Percentiles rank a stretch among this genome's conserved stretches.
These are phyloP conservation scores for Rhagonycha fulva DNA, from an alignment of 2,888 invertebrate species.

Conservation along the genomic window DNA sequence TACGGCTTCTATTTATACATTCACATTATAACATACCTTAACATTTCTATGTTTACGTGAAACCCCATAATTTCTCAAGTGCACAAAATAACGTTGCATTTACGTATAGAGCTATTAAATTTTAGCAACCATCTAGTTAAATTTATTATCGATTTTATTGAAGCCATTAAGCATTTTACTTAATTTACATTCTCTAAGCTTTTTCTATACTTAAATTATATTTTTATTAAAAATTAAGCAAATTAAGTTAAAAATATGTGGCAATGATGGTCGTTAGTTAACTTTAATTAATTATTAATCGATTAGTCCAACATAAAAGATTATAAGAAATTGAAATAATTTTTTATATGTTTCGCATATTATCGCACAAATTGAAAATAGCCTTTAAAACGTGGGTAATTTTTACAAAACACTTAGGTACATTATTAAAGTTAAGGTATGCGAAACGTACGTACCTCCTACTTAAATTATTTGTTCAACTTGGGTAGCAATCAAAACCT, in stretches of 20 bases:
- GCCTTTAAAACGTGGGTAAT: not conserved
- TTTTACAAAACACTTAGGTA: not conserved
- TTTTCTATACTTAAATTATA: not conserved
- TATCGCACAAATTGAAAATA: not conserved
- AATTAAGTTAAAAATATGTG: not conserved
- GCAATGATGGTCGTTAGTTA: not conserved
- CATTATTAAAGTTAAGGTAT: not conserved
- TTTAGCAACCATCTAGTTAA: not conserved
- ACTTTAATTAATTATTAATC: not conserved
- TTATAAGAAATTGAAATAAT: not conserved
- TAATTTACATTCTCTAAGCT: not conserved
- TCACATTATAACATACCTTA: not conserved
- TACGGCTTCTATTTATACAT: constrained; percentile 1
- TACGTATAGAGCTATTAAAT: not conserved
- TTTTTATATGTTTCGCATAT: not conserved
- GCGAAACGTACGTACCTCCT: not conserved
- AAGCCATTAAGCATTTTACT: not conserved
- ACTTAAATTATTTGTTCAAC: not conserved
- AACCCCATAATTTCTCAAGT: not conserved
- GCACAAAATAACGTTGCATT: not conserved
- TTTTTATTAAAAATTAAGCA: not conserved
- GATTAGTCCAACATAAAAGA: not conserved
- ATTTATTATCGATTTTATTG: not conserved
- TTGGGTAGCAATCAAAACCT: not conserved
- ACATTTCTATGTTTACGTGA: not conserved